Evolutionary conservation across 2,888 invertebrate genomes (phyloP), one percentile per base, ranked within the genome.

Genomic region (Drosophila meridionalis): DNA sequence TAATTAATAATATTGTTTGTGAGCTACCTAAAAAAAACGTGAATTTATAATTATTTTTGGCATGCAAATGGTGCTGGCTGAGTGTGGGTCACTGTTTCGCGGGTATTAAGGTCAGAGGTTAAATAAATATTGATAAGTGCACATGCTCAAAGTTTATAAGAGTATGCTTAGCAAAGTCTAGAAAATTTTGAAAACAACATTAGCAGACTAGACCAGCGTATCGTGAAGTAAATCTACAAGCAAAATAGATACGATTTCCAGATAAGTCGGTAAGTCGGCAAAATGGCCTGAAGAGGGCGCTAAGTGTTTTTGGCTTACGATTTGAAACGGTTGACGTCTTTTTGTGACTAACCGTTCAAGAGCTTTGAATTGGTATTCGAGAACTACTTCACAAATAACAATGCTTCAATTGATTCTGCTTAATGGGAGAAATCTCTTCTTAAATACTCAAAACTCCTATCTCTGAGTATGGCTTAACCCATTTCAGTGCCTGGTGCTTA

Each of bases 221-320:
- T 52, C 32, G 11, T 3, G 3, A 2, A 34, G 34, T 20, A 20
- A 52, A 36, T 52, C 20, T 20, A 7, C 26, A 26, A 12, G 4
- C 2, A 11, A 34, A 30, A 32, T 20, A 20, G 12, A 52, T 34
- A 20, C 20, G 11, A 52, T 38, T 53, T 12, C 32, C 14, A 36
- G 11, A 11, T 4, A 58, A 32, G 14, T 20, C 40, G 14, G 11
- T n/a, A 66, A 66, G 61, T 68, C 42, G 42, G 26, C 42, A 34
- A 67, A 79, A 47, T 62, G 61, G 40, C 40, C 20, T 40, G 8
- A 43, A 45, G 14, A 38, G 11, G 3, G 12, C 4, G 47, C 42
- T 58, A 61, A 80, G 80, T 71, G 71, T 68, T 75, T 71, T 76
- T 9, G 50, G 48, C 67, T 76, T 68, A 55, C 45, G 30, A 56